Evolutionary conservation across 1,140 invertebrate genomes (phyloP).

Genomic region (Drosophila eugracilis): DNA sequence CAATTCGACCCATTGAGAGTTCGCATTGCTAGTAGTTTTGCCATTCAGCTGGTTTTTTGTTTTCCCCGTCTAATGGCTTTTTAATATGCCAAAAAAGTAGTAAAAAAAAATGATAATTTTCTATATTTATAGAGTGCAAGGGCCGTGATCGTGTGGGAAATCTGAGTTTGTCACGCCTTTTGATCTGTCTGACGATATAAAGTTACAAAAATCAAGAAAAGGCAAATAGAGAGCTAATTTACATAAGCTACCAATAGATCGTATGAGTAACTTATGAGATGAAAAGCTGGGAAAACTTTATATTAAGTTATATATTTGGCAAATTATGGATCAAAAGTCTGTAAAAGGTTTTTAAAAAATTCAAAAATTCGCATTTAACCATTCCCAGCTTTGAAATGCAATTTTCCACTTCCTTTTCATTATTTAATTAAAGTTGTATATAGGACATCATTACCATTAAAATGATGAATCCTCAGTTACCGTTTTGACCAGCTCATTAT

Average conservation of each 20-base stretch:
- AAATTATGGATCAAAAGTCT: too few relatives aligned
- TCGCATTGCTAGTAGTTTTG: slow-evolving; percentile 24
- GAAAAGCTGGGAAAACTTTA: neutral
- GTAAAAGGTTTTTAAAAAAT: too few relatives aligned
- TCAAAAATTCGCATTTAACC: neutral
- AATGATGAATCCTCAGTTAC: neutral
- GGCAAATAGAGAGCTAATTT: neutral
- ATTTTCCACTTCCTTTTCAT: slow-evolving; percentile 1
- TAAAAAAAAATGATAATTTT: slow-evolving; percentile 22
- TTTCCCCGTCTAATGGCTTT: slow-evolving; percentile 38
- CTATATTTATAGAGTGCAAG: slow-evolving; percentile 16
- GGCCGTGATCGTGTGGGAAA: slow-evolving; percentile 37
- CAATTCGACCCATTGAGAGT: slow-evolving; percentile 25
- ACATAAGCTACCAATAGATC: neutral
- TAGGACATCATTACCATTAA: slow-evolving; percentile 9
- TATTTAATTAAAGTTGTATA: neutral
- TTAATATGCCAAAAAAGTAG: slow-evolving; percentile 37
- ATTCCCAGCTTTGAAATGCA: neutral
- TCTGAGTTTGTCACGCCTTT: slow-evolving; percentile 37
- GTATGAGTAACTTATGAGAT: too few relatives aligned
- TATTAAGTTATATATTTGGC: too few relatives aligned
- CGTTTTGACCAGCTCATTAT: slow-evolving; percentile 39
- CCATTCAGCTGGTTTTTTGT: slow-evolving; percentile 8
- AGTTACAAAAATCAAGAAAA: slow-evolving; percentile 3
- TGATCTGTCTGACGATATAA: slow-evolving; percentile 10